Percentiles rank a stretch among this genome's conserved stretches.
phyloP scores from a whole-genome alignment of 2,113 vertebrate species.

The Gnathonemus longibarbis region DNA sequence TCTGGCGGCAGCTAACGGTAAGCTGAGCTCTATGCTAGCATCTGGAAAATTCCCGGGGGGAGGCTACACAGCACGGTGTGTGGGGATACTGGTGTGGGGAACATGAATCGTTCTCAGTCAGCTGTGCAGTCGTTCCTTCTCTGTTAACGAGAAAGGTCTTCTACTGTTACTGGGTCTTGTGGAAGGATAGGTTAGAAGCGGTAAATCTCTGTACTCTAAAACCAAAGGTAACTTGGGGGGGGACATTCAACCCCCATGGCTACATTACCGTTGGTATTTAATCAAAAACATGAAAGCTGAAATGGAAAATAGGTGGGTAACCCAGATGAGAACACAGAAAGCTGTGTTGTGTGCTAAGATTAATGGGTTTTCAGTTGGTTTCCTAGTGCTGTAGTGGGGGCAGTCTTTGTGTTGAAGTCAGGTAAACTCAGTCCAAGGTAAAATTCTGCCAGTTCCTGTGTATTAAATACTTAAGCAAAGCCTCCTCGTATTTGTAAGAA shows the following conservation, averaged over 20 bases:
- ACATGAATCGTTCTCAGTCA: background rate
- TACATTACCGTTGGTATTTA: background rate
- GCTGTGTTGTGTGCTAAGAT: background rate
- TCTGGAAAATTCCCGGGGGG: background rate
- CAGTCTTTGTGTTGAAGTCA: background rate
- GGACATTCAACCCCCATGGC: background rate
- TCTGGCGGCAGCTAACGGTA: slow-evolving; percentile 85
- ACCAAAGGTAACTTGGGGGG: background rate
- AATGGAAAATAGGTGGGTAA: background rate
- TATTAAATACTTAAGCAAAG: background rate
- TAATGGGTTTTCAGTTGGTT: background rate
- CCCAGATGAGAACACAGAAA: background rate
- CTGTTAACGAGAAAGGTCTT: background rate
- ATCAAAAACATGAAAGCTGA: background rate
- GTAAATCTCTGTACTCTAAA: background rate
- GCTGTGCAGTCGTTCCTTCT: background rate
- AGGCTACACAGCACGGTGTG: background rate
- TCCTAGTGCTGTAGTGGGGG: background rate
- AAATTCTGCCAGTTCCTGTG: background rate
- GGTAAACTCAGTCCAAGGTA: background rate
- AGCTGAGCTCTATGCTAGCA: slow-evolving; percentile 21
- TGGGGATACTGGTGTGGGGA: background rate
- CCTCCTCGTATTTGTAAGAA: background rate
- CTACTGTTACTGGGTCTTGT: background rate
- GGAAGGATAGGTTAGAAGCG: background rate